A percentile compares a stretch with the other conserved stretches of the same genome.
Conservation (phyloP, 2,797 vertebrate species). For the Danio jaintianensis region DNA sequence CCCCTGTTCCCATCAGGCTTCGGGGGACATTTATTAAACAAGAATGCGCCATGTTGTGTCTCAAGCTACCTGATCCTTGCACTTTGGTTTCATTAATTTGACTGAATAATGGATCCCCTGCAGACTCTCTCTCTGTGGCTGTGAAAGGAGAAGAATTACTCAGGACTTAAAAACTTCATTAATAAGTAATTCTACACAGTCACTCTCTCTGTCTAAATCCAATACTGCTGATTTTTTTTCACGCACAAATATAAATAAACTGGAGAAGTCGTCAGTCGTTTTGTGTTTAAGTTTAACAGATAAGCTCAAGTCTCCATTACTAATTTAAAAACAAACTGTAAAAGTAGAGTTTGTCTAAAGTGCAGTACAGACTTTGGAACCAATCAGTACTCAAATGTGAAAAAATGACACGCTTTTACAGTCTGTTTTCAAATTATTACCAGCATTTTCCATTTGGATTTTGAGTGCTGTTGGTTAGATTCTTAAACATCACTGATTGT, state of each 20-base stretch:
- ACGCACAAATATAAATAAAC: conserved; percentile 43
- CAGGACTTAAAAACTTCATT: conserved; percentile 57
- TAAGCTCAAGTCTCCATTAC: too few relatives aligned
- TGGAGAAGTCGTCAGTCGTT: conserved; percentile 10
- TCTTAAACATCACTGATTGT: too few relatives aligned
- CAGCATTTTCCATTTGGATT: too few relatives aligned
- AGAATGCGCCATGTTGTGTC: conserved; percentile 24
- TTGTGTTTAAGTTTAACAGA: too few relatives aligned
- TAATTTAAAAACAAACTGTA: too few relatives aligned
- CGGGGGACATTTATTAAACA: conserved; percentile 58
- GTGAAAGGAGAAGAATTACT: conserved; percentile 53
- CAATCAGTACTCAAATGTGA: too few relatives aligned
- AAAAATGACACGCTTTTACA: too few relatives aligned
- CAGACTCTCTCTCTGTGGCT: conserved; percentile 56
- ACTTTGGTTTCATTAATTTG: conserved; percentile 64
- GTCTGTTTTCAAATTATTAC: too few relatives aligned
- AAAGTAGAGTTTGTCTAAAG: too few relatives aligned
- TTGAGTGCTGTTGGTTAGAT: too few relatives aligned
- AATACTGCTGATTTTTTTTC: conserved; percentile 40
- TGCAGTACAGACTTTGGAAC: too few relatives aligned
- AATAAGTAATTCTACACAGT: conserved; percentile 56
- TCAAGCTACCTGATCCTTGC: conserved; percentile 58
- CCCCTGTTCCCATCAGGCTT: conserved; percentile 5
- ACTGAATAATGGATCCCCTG: conserved; percentile 64
- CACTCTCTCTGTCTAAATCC: conserved; percentile 27